Evolutionary conservation across 2,113 vertebrate species (phyloP).

Genomic region (Ammodramus savannarum): DNA sequence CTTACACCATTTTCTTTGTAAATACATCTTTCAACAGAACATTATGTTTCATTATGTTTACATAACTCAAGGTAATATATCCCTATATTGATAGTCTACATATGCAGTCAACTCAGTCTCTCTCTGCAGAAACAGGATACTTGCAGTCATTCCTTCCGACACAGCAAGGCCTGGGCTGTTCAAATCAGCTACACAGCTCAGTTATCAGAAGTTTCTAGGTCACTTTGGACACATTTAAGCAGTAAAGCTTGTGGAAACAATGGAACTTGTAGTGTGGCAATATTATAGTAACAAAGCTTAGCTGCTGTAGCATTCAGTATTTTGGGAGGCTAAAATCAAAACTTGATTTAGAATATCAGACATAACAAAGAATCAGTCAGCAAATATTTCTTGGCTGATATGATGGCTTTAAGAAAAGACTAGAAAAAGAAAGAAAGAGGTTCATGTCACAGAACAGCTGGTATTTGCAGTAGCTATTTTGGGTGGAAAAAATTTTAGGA

Average conservation of each 20-base stretch:
- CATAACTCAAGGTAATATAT: not conserved
- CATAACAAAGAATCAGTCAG: not conserved
- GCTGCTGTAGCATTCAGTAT: not conserved
- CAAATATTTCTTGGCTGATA: not conserved
- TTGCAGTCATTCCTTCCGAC: not conserved
- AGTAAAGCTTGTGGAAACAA: not conserved
- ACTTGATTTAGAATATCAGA: not conserved
- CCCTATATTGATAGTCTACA: not conserved
- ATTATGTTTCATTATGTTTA: not conserved
- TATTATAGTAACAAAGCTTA: not conserved
- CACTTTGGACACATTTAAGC: not conserved
- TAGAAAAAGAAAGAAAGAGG: not conserved
- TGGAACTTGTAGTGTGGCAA: not conserved
- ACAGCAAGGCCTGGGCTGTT: not conserved
- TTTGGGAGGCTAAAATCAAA: not conserved
- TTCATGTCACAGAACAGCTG: not conserved
- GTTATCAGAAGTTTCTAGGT: not conserved
- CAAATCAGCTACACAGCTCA: not conserved
- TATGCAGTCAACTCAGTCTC: not conserved
- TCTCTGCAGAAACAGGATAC: not conserved
- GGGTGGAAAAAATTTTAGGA: not conserved
- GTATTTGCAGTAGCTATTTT: not conserved
- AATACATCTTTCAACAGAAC: not conserved
- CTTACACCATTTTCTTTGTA: not conserved
- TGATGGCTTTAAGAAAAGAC: not conserved